Percentiles rank a stretch among this genome's conserved stretches.
These are phyloP conservation scores for Actinia equina DNA, from an alignment of 64 coral and sea anemone species.

Conservation along the genomic window DNA sequence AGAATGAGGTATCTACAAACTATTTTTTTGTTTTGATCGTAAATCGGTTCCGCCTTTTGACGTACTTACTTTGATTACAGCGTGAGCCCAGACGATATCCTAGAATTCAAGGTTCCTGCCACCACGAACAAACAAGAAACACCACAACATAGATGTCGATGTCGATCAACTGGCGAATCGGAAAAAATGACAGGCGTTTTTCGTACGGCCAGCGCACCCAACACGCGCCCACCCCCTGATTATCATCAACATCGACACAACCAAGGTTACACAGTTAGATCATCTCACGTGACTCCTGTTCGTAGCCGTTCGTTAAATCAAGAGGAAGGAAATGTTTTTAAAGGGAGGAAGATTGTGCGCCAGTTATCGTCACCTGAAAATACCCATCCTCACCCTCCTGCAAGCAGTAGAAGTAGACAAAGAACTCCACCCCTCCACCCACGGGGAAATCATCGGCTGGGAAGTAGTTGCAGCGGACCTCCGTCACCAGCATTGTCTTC, in stretches of 20 bases:
- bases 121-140: neutral
- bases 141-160: constrained; percentile 11
- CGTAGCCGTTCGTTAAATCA: constrained; percentile 50
- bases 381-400: neutral
- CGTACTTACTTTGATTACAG: neutral
- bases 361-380: constrained; percentile 55
- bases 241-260: constrained; percentile 15
- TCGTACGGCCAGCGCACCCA: neutral
- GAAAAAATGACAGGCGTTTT: neutral
- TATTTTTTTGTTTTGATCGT: neutral
- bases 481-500: constrained; percentile 60
- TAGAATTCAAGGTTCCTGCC: constrained; percentile 13
- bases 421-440: constrained; percentile 33
- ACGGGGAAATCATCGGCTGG: constrained; percentile 1
- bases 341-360: constrained; percentile 13
- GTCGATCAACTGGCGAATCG: constrained; percentile 13
- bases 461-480: constrained; percentile 28
- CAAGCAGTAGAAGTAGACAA: constrained; percentile 31
- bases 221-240: constrained; percentile 12
- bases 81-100: neutral
- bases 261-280: constrained; percentile 4
- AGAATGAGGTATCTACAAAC: constrained; percentile 55
- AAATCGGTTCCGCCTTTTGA: neutral
- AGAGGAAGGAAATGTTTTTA: constrained; percentile 42
- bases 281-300: constrained; percentile 22